Conservation (phyloP, 2,113 vertebrate species). For the Riparia riparia region DNA sequence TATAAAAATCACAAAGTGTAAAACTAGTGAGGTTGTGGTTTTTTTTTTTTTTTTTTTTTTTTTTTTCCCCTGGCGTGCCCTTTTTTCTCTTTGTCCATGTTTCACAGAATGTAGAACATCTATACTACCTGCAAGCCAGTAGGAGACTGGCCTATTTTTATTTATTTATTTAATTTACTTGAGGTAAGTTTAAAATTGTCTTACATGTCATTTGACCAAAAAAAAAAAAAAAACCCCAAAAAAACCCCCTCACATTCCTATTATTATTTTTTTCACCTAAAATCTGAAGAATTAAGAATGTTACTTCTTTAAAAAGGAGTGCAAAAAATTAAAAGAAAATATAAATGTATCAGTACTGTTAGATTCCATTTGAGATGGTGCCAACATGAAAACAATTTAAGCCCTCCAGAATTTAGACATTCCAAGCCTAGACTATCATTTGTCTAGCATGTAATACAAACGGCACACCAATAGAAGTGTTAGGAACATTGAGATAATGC, state of each 20-base stretch:
- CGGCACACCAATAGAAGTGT: background rate
- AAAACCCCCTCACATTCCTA: background rate
- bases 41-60: too few species aligned
- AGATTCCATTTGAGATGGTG: background rate
- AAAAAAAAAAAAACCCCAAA: background rate
- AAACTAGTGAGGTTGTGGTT: background rate
- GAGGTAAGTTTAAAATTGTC: background rate
- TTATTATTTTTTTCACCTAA: background rate
- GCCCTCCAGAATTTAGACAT: background rate
- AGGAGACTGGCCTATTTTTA: background rate
- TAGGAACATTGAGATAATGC: background rate
- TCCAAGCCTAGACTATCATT: background rate
- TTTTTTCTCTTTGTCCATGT: background rate
- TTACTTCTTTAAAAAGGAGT: background rate
- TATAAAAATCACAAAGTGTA: background rate
- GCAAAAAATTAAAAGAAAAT: background rate
- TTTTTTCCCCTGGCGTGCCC: background rate
- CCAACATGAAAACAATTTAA: background rate
- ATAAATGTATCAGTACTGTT: background rate
- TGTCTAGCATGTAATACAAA: background rate
- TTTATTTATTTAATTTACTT: background rate
- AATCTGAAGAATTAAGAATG: background rate
- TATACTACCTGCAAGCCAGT: background rate
- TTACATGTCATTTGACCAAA: background rate
- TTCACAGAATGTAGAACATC: background rate